Conservation (phyloP, 2,113 vertebrate genomes). For the Gymnarchus niloticus region DNA sequence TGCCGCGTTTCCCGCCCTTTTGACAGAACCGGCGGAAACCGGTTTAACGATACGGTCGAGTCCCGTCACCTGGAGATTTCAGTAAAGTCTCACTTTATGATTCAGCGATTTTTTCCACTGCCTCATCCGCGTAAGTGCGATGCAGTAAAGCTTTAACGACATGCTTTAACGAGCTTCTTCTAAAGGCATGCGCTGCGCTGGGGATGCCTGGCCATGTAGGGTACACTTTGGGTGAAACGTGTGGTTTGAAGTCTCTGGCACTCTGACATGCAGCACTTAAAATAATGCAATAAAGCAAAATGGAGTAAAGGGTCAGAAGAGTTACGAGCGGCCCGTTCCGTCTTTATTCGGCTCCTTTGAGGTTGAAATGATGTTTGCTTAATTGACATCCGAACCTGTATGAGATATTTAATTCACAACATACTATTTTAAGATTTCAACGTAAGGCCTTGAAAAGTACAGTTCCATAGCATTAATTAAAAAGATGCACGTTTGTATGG, state of each 20-base stretch:
- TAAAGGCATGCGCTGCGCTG: background rate
- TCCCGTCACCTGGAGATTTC: background rate
- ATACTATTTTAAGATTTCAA: background rate
- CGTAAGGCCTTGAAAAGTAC: background rate
- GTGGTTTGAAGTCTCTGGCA: background rate
- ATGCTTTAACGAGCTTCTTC: background rate
- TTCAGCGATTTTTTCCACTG: background rate
- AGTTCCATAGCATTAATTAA: background rate
- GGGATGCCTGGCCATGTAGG: background rate
- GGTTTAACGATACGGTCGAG: background rate
- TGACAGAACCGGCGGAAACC: background rate
- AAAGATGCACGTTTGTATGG: background rate
- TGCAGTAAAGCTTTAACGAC: constrained; percentile 14
- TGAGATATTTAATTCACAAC: background rate
- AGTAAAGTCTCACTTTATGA: background rate
- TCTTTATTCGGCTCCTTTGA: background rate
- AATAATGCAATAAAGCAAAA: background rate
- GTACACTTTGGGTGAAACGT: background rate
- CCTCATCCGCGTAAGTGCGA: background rate
- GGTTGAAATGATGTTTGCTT: constrained; percentile 7
- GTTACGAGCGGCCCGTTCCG: background rate
- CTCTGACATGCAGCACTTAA: background rate
- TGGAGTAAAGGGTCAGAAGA: background rate
- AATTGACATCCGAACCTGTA: background rate
- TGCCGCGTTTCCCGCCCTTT: background rate